These are phyloP conservation scores for Dendroctonus ponderosae DNA, from an alignment of 1,140 invertebrate species.

Conservation along the genomic window DNA sequence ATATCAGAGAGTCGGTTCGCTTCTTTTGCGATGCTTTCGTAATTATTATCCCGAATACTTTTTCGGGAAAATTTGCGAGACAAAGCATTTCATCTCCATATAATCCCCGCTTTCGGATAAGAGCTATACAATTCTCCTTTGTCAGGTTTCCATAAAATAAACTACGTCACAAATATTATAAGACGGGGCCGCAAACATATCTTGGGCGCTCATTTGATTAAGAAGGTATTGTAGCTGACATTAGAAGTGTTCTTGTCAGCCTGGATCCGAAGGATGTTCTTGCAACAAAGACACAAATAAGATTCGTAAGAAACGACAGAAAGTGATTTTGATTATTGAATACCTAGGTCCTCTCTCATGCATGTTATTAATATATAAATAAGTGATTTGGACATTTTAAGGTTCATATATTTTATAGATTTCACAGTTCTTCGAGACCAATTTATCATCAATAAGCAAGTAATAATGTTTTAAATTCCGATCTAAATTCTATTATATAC, in stretches of 20 bases:
- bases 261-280: slow-evolving; percentile 45
- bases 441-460: too few relatives aligned
- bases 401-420: too few relatives aligned
- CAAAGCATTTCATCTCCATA: slow-evolving; percentile 25
- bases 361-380: too few relatives aligned
- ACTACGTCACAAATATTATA: slow-evolving; percentile 42
- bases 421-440: too few relatives aligned
- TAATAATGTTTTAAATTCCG: too few relatives aligned
- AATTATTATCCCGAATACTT: not conserved
- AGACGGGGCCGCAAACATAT: slow-evolving; percentile 45
- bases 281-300: slow-evolving; percentile 45
- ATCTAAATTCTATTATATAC: too few relatives aligned
- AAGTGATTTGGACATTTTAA: too few relatives aligned
- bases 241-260: slow-evolving; percentile 48
- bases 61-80: not conserved
- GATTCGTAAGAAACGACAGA: slow-evolving; percentile 13
- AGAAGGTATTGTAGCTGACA: slow-evolving; percentile 45
- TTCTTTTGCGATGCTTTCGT: not conserved
- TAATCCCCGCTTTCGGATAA: slow-evolving; percentile 36
- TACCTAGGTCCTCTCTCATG: too few relatives aligned
- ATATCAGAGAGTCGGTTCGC: not conserved
- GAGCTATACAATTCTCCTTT: slow-evolving; percentile 29
- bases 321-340: not conserved
- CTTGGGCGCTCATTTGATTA: slow-evolving; percentile 45
- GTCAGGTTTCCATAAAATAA: slow-evolving; percentile 41